Evolutionary conservation across 2,113 vertebrate genomes (phyloP), one percentile per base, ranked within the genome.

Genomic region (Micronisus gabar): DNA sequence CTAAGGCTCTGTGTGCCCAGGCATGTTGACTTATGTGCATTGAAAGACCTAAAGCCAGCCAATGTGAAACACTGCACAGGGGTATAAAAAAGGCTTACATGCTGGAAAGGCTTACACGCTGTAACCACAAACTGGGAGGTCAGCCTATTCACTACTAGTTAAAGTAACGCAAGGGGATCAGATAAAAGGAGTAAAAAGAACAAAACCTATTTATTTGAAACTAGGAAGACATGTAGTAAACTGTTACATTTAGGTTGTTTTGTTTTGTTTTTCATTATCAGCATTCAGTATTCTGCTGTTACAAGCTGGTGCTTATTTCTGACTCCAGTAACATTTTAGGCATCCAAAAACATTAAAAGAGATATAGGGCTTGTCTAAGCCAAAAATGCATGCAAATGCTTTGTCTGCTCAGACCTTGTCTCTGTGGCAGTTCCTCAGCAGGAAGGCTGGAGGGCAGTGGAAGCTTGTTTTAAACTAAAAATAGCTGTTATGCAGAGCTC

Each of bases 381-480:
- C 58, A 81, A 63, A 85, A 87, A 61, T 53, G 55, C 2, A 41
- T 73, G 50, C 45, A 40, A 88, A 41, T 0, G 0, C 67, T 86
- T 80, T 94, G 47, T 93, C 70, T 80, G n/a, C 41, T 63, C 22
- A 92, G 85, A 66, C 81, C 19, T 65, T 58, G 71, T 65, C 29
- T 92, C 58, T 92, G 93, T 2, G 5, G 93, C 79, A 96, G 74
- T 96, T 96, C 91, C 92, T 94, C 90, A 81, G 79, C 70, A 76
- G 90, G 62, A 94, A 96, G 92, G 92, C 95, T 97, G 93, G 97
- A 97, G 95, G 95, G 97, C 97, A 96, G 92, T 95, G 95, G 67
- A 97, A 90, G 89, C 91, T 90, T 81, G 52, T 76, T 93, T 90
- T 90, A 90, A 73, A 83, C 78, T 90, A 83, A 94, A 88, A 92